These are phyloP conservation scores for Cephalotes varians DNA, from an alignment of 2,888 invertebrate genomes.

Conservation along the genomic window DNA sequence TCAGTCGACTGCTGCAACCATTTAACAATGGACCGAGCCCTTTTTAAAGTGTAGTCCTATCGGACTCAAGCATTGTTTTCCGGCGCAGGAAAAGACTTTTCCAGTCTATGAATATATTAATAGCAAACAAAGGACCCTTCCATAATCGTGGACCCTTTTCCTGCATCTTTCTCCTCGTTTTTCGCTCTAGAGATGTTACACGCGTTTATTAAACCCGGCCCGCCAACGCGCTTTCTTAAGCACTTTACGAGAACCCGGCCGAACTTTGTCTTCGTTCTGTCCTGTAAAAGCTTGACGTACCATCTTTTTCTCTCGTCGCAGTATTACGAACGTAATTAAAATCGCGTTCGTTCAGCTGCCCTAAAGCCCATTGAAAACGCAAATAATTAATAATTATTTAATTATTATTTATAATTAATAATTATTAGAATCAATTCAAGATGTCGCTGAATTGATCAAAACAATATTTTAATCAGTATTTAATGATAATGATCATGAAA, in stretches of 20 bases:
- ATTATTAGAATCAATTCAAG: not conserved
- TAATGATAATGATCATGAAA: not conserved
- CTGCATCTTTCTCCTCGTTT: conserved; percentile 41
- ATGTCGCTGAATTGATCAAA: not conserved
- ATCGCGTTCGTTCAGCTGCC: conserved; percentile 52
- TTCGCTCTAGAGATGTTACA: conserved; percentile 59
- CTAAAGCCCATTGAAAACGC: not conserved
- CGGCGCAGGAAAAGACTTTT: conserved; percentile 73
- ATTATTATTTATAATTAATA: too few species aligned
- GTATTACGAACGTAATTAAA: conserved; percentile 66
- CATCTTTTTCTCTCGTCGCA: conserved; percentile 46
- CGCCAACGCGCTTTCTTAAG: conserved; percentile 77
- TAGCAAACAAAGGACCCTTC: conserved; percentile 77
- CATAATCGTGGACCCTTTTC: conserved; percentile 55
- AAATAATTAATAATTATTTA: conserved; percentile 1
- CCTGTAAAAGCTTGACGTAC: conserved; percentile 71
- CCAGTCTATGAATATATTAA: conserved; percentile 84
- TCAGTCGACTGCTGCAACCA: conserved; percentile 1
- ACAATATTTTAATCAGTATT: not conserved
- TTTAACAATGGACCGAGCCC: not conserved
- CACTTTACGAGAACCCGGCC: conserved; percentile 74
- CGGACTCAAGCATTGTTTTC: conserved; percentile 17
- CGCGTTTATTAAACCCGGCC: conserved; percentile 78
- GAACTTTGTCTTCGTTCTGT: conserved; percentile 68
- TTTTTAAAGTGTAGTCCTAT: conserved; percentile 12